phyloP scores from a whole-genome alignment of 1,140 invertebrate species.

The Temnothorax nylanderi region DNA sequence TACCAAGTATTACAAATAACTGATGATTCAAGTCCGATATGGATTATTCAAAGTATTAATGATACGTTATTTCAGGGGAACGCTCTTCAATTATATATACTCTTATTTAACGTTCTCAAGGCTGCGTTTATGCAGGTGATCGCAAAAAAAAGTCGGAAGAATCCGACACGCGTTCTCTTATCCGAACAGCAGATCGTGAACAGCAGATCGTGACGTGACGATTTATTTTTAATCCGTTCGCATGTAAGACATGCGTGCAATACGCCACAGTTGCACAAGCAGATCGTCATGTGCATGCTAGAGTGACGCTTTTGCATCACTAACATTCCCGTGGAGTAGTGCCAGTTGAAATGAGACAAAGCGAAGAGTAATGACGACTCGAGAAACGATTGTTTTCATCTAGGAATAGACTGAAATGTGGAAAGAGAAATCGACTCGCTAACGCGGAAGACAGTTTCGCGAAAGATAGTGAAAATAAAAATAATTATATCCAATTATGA shows the following conservation, averaged over 20 bases:
- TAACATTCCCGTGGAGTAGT: slow-evolving; percentile 12
- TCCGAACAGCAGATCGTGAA: not conserved
- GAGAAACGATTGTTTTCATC: not conserved
- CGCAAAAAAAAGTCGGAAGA: not conserved
- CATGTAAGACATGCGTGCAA: not conserved
- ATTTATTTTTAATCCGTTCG: slow-evolving; percentile 30
- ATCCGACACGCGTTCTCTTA: not conserved
- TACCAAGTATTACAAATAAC: not conserved
- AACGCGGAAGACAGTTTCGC: not conserved
- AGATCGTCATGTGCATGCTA: slow-evolving; percentile 8
- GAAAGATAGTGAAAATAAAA: not conserved
- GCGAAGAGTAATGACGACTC: slow-evolving; percentile 24
- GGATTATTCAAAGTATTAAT: not conserved
- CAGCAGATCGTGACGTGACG: not conserved
- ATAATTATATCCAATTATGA: not conserved
- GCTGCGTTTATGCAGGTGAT: slow-evolving; percentile 13
- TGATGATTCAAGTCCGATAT: not conserved
- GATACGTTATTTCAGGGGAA: not conserved
- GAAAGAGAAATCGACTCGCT: not conserved
- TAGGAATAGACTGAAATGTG: slow-evolving; percentile 8
- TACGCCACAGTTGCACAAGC: slow-evolving; percentile 13
- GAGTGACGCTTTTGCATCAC: slow-evolving; percentile 29
- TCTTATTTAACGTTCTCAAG: not conserved
- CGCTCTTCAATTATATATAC: not conserved
- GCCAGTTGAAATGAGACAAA: slow-evolving; percentile 48